Evolutionary conservation across 2,888 invertebrate genomes (phyloP).

Genomic region (Anorthoa munda): DNA sequence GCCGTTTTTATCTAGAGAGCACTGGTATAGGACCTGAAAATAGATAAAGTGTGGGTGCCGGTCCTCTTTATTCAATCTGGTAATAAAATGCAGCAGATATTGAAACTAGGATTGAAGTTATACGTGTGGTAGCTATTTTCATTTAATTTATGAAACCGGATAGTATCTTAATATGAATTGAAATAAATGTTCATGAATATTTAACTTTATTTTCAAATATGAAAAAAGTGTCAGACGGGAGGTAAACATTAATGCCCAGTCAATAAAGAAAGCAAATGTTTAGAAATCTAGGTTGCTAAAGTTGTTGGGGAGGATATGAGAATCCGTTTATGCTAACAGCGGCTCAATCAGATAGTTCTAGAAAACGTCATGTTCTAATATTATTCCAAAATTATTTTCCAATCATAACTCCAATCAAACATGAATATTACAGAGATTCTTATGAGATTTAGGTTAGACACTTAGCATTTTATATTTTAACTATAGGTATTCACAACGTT

Average conservation of each 20-base stretch:
- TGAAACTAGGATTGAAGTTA: conserved; percentile 11
- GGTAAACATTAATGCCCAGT: conserved; percentile 2
- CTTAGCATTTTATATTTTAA: too few relatives aligned
- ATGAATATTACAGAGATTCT: too few relatives aligned
- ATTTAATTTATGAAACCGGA: conserved; percentile 12
- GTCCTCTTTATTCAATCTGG: conserved; percentile 28
- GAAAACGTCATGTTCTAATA: too few relatives aligned
- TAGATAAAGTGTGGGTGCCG: conserved; percentile 22
- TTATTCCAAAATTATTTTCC: too few relatives aligned
- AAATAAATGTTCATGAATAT: not conserved
- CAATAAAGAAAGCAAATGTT: not conserved
- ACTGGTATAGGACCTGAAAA: conserved; percentile 61
- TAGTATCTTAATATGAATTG: not conserved
- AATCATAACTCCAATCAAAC: too few relatives aligned
- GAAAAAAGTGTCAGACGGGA: not conserved
- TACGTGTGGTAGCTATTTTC: not conserved
- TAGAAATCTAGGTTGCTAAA: not conserved
- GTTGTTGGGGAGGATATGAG: conserved; percentile 1
- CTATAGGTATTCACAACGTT: too few relatives aligned
- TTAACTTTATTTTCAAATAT: not conserved
- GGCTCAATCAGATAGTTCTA: too few relatives aligned
- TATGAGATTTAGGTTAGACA: too few relatives aligned
- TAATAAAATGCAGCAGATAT: conserved; percentile 26
- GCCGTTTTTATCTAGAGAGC: conserved; percentile 59
- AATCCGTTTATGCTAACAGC: too few relatives aligned